phyloP scores from a whole-genome alignment of 2,888 invertebrate species.

The Chalcis sispes region DNA sequence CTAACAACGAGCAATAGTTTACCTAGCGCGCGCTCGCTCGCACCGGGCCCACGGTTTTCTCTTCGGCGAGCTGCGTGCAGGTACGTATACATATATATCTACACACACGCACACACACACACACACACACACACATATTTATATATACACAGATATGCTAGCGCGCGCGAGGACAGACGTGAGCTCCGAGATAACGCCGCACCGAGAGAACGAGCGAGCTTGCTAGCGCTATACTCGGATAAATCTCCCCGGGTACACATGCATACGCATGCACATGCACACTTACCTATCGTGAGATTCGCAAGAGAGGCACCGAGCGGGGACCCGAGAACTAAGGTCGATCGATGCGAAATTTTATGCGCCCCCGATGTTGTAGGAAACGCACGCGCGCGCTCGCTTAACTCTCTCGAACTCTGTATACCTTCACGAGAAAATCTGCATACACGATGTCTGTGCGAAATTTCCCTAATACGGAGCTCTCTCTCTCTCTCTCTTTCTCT shows the following conservation, averaged over 20 bases:
- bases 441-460: too few relatives aligned
- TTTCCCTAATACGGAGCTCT: constrained; percentile 9
- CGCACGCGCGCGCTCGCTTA: background rate
- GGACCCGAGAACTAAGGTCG: constrained; percentile 7
- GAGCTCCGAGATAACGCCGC: constrained; percentile 35
- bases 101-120: too few relatives aligned
- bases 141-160: background rate
- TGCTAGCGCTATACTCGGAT: constrained; percentile 15
- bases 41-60: constrained; percentile 19
- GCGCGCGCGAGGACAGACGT: constrained; percentile 16
- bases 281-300: background rate
- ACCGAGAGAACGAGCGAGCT: background rate
- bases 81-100: background rate
- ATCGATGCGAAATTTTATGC: constrained; percentile 49
- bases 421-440: too few relatives aligned
- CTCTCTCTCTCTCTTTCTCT: too few relatives aligned
- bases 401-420: background rate
- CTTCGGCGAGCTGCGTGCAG: background rate
- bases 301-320: background rate
- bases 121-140: too few relatives aligned
- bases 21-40: constrained; percentile 45
- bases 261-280: background rate
- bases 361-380: background rate
- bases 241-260: constrained; percentile 17
- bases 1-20: constrained; percentile 67